Evolutionary conservation across 1,140 invertebrate genomes (phyloP), one percentile per base, ranked within the genome.

Genomic region (Aphaenogaster ashmeadi): DNA sequence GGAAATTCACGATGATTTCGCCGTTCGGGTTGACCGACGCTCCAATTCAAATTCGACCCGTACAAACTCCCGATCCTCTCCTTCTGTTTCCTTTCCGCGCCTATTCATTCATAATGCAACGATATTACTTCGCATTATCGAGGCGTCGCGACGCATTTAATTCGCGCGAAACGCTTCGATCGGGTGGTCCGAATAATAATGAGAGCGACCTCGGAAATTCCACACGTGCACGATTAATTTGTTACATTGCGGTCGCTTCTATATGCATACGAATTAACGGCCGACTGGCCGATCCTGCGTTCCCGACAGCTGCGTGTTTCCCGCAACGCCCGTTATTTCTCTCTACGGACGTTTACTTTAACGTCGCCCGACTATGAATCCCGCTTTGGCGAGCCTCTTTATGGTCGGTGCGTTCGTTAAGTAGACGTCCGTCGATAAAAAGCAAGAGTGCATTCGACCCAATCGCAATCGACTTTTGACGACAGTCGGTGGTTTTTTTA

Each of bases 151-250:
- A 74, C 69, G 38, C n/a, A 72, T 54, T 47, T 21, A 83, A 84
- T 75, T 74, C 69, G 41, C 33, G 67, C 54, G 41, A 60, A 79
- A 41, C 38, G 54, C 58, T 75, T 75, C 69, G 67, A 84, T 62
- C 50, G 69, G 69, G 18, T 74, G 80, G 67, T 60, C 80, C 80
- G 80, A 84, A 84, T 84, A 60, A 27, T 84, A 75, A 84, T 74
- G 67, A 75, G 67, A 21, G n/a, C 54, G 54, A 74, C n/a, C 54
- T 60, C 27, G 67, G 1, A 74, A 47, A 47, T 84, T 15, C 13
- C 41, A 27, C 54, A 36, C 67, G 21, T 41, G 67, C 80, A 60
- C 69, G 41, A 83, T 83, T 83, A 83, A 83, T 83, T 74, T 60
- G 52, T 83, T 74, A 74, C 27, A 74, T 33, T 36, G 52, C 52